phyloP scores from a whole-genome alignment of 2,888 invertebrate species.

The Acleris emargana region DNA sequence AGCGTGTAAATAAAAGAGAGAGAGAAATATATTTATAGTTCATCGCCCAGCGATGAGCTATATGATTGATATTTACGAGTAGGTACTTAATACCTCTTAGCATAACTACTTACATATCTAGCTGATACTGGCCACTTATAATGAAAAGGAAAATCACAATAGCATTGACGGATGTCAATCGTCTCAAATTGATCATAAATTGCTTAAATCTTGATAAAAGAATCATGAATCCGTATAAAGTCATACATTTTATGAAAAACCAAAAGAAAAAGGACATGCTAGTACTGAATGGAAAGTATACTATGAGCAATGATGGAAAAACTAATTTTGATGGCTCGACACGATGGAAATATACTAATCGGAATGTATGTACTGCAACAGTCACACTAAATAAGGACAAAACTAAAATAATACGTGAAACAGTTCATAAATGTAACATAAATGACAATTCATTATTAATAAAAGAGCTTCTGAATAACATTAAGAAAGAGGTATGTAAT shows the following conservation, averaged over 20 bases:
- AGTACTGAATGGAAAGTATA: conserved; percentile 5
- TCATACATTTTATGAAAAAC: conserved; percentile 5
- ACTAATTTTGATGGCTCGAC: conserved; percentile 4
- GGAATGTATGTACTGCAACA: conserved; percentile 13
- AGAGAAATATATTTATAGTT: too few species aligned
- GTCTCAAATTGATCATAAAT: too few species aligned
- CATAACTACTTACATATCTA: too few species aligned
- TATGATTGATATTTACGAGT: too few species aligned
- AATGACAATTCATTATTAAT: conserved; percentile 1
- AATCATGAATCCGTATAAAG: conserved; percentile 8
- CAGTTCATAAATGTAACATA: conserved; percentile 4
- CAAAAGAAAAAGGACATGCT: conserved; percentile 5
- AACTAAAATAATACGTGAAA: conserved; percentile 11
- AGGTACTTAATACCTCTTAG: too few species aligned
- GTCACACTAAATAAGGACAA: conserved; percentile 9
- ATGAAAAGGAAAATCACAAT: too few species aligned
- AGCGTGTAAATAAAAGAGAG: too few species aligned
- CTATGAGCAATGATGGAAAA: conserved; percentile 11
- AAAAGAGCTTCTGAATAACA: not conserved
- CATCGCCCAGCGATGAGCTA: too few species aligned
- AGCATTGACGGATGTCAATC: too few species aligned
- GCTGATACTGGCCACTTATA: too few species aligned
- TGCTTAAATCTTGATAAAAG: too few species aligned
- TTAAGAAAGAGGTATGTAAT: conserved; percentile 1
- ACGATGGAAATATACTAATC: conserved; percentile 13